phyloP scores from a whole-genome alignment of 2,113 vertebrate species.

The Sceloporus undulatus region DNA sequence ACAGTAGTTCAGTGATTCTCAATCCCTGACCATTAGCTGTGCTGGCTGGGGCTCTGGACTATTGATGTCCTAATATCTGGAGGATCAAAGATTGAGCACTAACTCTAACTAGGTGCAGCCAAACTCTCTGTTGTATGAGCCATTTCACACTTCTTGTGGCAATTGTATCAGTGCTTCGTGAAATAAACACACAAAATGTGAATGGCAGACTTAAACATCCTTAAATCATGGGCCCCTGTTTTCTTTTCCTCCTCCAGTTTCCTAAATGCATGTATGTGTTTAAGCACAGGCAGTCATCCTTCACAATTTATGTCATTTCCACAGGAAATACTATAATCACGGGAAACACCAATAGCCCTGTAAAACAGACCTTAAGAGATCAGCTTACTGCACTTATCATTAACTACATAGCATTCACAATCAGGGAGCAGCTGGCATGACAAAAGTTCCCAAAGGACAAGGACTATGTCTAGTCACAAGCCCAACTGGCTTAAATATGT shows the following conservation, averaged over 20 bases:
- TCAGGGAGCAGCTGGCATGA: not conserved
- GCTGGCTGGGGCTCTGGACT: no score
- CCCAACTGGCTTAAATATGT: not conserved
- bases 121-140: not conserved
- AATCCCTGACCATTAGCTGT: no score
- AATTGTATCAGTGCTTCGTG: no score
- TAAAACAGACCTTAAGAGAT: not conserved
- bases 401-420: not conserved
- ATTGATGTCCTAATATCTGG: no score
- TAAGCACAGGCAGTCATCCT: no score
- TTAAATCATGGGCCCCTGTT: not conserved
- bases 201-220: not conserved
- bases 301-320: not conserved
- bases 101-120: no score
- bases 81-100: no score
- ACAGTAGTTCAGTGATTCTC: no score
- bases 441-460: not conserved
- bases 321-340: not conserved
- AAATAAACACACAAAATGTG: not conserved
- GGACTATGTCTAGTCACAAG: not conserved
- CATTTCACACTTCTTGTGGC: no score
- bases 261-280: no score
- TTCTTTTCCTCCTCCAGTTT: not conserved
- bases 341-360: not conserved
- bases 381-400: not conserved